These are phyloP conservation scores for Labroides dimidiatus DNA, from an alignment of 2,797 vertebrate genomes.

Conservation along the genomic window DNA sequence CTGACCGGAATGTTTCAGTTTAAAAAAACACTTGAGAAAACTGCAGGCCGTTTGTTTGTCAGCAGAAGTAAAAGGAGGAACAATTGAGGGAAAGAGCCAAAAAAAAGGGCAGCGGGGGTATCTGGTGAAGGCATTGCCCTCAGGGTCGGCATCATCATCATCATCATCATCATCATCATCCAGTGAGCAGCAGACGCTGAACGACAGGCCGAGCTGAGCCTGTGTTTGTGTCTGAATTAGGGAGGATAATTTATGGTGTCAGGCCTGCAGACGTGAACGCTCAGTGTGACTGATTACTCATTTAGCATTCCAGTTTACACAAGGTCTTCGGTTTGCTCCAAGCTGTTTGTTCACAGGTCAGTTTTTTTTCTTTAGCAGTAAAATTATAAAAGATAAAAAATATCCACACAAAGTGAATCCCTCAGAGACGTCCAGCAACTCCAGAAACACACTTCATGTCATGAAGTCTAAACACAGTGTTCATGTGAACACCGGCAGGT, in stretches of 20 bases:
- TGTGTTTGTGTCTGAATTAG: constrained; percentile 25
- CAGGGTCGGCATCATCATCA: constrained; percentile 78
- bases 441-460: too few species aligned
- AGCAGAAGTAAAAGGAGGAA: constrained; percentile 33
- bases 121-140: constrained; percentile 91
- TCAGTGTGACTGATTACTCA: constrained; percentile 23
- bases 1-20: constrained; percentile 84
- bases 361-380: background rate
- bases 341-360: constrained; percentile 19
- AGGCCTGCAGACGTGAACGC: constrained; percentile 32
- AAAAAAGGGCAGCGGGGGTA: constrained; percentile 55
- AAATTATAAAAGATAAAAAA: background rate
- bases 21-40: constrained; percentile 79
- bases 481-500: too few species aligned
- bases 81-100: constrained; percentile 5
- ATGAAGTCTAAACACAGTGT: too few species aligned
- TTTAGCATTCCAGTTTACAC: constrained; percentile 40
- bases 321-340: constrained; percentile 49
- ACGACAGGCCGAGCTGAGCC: constrained; percentile 37
- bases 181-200: constrained; percentile 44
- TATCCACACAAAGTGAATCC: too few species aligned
- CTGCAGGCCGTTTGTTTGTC: constrained; percentile 69
- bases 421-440: too few species aligned
- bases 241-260: constrained; percentile 35
- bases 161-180: too few species aligned